Percentiles rank a stretch among this genome's conserved stretches.
phyloP scores from a whole-genome alignment of 92 coral and sea anemone genomes.

The Epizoanthus illoricatus region DNA sequence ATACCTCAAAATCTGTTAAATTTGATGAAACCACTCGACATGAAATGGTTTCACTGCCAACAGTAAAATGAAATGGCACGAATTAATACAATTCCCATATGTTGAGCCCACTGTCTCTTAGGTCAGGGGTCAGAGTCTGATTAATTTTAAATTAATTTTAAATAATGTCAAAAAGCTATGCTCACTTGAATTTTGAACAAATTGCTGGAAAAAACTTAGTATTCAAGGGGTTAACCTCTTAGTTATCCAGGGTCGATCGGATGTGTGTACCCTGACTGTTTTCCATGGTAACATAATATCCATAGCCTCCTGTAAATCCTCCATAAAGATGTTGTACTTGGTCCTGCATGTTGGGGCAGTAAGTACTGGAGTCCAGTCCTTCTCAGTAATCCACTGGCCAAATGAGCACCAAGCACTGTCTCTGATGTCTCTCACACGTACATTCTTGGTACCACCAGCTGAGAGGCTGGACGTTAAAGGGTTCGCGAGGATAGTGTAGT shows the following conservation, averaged over 20 bases:
- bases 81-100: too few species aligned
- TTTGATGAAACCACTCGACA: too few species aligned
- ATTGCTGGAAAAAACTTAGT: too few species aligned
- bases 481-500: conserved; percentile 25
- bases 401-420: conserved; percentile 26
- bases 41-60: too few species aligned
- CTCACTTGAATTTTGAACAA: too few species aligned
- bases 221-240: too few species aligned
- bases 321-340: conserved; percentile 31
- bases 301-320: conserved; percentile 34
- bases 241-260: conserved; percentile 42
- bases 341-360: background rate
- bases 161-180: too few species aligned
- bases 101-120: too few species aligned
- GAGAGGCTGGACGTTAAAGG: conserved; percentile 1
- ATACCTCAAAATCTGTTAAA: too few species aligned
- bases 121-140: too few species aligned
- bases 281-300: conserved; percentile 30
- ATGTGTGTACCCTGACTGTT: conserved; percentile 33
- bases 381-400: conserved; percentile 34
- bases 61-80: too few species aligned
- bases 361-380: conserved; percentile 12
- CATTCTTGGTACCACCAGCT: background rate
- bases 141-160: too few species aligned
- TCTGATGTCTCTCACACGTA: conserved; percentile 22